Base-by-base conservation (phyloP, 1,140 invertebrate genomes). In the Drosophila asahinai region DNA sequence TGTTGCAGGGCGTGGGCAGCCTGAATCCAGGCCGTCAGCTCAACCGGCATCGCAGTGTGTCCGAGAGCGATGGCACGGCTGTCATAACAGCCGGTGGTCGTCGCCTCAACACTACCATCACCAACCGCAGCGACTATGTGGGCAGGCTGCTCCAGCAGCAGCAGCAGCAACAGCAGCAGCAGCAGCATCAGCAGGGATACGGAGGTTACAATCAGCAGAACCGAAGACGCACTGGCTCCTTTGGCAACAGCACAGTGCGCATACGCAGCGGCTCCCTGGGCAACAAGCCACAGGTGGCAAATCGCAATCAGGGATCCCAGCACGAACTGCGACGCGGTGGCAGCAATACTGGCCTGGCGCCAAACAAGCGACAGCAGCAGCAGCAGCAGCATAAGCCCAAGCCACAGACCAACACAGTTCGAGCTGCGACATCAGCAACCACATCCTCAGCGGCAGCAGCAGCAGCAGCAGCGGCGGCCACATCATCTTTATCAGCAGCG, bases 1-100 rank as follows among this genome's bases (percentile, higher is more conserved):
- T 94, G 93, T 82, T 94, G 19, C 93, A 94, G 77, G 91, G 93
- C 55, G 93, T 93, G 57, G 93, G 93, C 42, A 92, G 86, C 19
- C 92, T 93, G 0, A 93, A 93, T 68, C 91, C 93, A 5, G 86
- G 93, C 3, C 93, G 93, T 14, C 92, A 93, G 17, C 94, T 94
- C 30, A 93, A 94, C 45, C 93, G 95, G n/a, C 94, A 95, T 78
- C 94, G 95, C 55, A 95, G 94, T 59, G 94, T 95, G 2, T 95
- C 95, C 0, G 95, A 95, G 68, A 95, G 94, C 48, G 92, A 93
- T 70, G 91, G 92, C 60, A 90, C 86, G 3, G 80, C 87, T 36
- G 92, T 89, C 2, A 74, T 86, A 1, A 79, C 81, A 2, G 66
- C 73, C 2, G 86, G 86, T 47, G 90, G 87, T 7, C 91, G 92